Evolutionary conservation across 1,140 invertebrate species (phyloP), one percentile per base, ranked within the genome.

Genomic region (Neuroterus valhalla): DNA sequence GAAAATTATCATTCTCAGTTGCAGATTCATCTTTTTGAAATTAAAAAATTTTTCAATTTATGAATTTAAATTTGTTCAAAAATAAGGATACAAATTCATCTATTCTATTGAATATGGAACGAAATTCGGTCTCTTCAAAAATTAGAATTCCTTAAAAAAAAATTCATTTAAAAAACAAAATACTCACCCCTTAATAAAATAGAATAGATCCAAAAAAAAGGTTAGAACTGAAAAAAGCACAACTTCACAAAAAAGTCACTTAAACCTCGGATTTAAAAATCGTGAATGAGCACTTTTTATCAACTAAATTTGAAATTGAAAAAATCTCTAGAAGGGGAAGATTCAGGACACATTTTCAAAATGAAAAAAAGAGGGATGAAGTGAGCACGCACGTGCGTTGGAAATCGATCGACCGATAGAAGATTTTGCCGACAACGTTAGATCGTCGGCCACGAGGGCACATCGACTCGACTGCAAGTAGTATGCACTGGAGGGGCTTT

Each of bases 401-500:
- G 26, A 70, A 46, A 50, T 70, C 10, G 42, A 19, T 26, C 48
- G 23, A n/a, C 15, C 14, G 48, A 62, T 66, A 52, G 42, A 66
- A 55, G 46, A 78, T 45, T 70, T 81, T 78, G 79, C 44, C 44
- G 45, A 21, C 31, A 50, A 44, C 68, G 38, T 72, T 81, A 79
- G 78, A 81, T 83, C 71, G 38, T 76, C 74, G 71, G 72, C 72
- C 74, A 48, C 62, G 75, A 71, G 66, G 72, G 73, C 73, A 78
- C 74, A 70, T 74, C 15, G 66, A 84, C 81, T 84, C 82, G 55
- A 74, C 31, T 38, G 31, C 31, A 68, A 21, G 66, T 67, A 38
- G 62, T 42, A 55, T 21, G 66, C 77, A 77, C 75, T 81, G 78
- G 78, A 71, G 82, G 52, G 80, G 76, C 76, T 84, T 84, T 84